Evolutionary conservation across 2,888 invertebrate genomes (phyloP), one percentile per base, ranked within the genome.

Genomic region (Aporophyla nigra): DNA sequence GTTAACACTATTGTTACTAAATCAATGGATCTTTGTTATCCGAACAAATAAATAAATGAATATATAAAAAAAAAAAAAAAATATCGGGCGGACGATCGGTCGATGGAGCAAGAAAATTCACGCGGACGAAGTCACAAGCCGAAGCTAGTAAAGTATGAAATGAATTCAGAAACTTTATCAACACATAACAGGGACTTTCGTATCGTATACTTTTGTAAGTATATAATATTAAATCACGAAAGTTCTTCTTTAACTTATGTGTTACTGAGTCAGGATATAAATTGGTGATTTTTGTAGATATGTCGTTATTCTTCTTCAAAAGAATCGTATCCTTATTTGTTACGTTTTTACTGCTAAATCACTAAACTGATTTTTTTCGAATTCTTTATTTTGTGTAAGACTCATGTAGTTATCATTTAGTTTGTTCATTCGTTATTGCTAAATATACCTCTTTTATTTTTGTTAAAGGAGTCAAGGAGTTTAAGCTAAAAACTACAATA

Each of bases 91-190:
- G 10, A 4, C 9, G 21, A 10, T 21, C 21, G 4, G 9, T 10
- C 9, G 21, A 12, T 10, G 33, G 2, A 24, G 6, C 14, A 56
- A 59, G 21, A 66, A 51, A 33, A 16, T 19, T 56, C n/a, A 7
- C 33, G 12, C 19, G 7, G 4, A 40, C 6, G 6, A 19, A n/a
- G 4, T n/a, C 61, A 19, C 6, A 6, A 19, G 0, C 19, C 7
- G 19, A 12, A 40, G 33, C 4, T 40, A n/a, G 67, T 59, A 80
- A 84, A 87, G 76, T 83, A 79, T 80, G 78, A 82, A 86, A 87
- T 87, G 56, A 83, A 87, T 87, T 86, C 87, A 51, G 62, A 78
- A 87, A 87, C 82, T 87, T 87, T 87, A 67, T 80, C 80, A 85
- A 74, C 82, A 84, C 80, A 76, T 88, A 84, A 75, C 77, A 77